Conservation (phyloP, 2,888 invertebrate species). For the Ypsolopha sequella region DNA sequence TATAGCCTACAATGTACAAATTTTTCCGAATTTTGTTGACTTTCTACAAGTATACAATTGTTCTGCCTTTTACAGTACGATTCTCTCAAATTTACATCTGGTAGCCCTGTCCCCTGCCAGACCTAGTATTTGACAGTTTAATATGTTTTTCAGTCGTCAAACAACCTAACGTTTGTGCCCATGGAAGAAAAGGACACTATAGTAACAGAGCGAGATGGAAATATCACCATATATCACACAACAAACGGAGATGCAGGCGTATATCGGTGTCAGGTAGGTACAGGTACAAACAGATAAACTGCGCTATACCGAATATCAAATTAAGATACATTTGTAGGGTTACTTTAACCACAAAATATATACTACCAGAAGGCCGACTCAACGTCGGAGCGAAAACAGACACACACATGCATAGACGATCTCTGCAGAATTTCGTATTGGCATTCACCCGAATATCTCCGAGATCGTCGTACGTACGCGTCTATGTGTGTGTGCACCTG, state of each 20-base stretch:
- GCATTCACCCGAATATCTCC: too few relatives aligned
- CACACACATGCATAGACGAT: too few relatives aligned
- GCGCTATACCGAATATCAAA: too few relatives aligned
- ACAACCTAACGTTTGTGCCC: constrained; percentile 13
- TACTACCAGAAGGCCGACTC: too few relatives aligned
- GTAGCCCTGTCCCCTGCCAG: not conserved
- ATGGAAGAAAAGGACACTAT: constrained; percentile 21
- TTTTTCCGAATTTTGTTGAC: not conserved
- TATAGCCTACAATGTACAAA: not conserved
- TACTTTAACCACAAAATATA: too few relatives aligned
- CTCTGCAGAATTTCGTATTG: too few relatives aligned
- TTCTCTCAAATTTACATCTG: not conserved
- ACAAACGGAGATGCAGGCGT: constrained; percentile 56
- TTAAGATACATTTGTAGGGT: too few relatives aligned
- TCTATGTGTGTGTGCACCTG: too few relatives aligned
- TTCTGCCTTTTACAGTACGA: not conserved
- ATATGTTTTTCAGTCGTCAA: constrained; percentile 15
- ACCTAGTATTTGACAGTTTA: not conserved
- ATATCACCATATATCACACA: constrained; percentile 65
- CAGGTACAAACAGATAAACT: too few relatives aligned
- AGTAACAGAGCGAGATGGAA: constrained; percentile 33
- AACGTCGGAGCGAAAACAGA: too few relatives aligned
- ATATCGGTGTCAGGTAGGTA: constrained; percentile 63
- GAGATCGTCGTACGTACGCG: too few relatives aligned
- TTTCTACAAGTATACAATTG: not conserved